Evolutionary conservation across 2,888 invertebrate species (phyloP), one percentile per base, ranked within the genome.

Genomic region (Danaus chrysippus): DNA sequence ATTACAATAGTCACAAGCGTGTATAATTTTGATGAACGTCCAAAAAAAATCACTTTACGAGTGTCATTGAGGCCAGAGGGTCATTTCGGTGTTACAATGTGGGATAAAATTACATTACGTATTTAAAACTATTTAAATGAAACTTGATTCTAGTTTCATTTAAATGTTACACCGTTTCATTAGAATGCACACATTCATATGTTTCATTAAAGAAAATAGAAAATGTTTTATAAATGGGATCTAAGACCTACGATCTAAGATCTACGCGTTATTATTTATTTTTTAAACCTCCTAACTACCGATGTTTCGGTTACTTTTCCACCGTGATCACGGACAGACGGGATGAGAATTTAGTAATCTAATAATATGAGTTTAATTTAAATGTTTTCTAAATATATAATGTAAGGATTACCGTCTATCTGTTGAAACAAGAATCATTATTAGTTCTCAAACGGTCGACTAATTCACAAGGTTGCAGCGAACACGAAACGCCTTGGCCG

Each of bases 401-500:
- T 63, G 58, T 54, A 57, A 60, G 74, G 77, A 76, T 74, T 73
- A 68, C 70, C 23, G 23, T 34, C 23, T 5, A 34, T 34, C 73
- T 70, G 74, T 73, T 75, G 68, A 71, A 73, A 67, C 72, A 71
- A 73, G 67, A 64, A 72, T 68, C 59, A 75, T 76, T 72, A 78
- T 76, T 74, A 76, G 69, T 70, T 57, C 56, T 68, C 66, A 68
- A 69, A 63, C 73, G 72, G 71, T 70, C 72, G 71, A 74, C 79
- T 85, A 84, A 87, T 87, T 80, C 72, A 79, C 89, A 88, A 90
- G 90, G 90, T 76, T 87, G 77, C 66, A 63, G 61, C 56, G 71
- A 70, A 78, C 89, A 89, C 89, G 88, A 79, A 78, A 77, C 77
- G 77, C 87, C 89, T 89, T 88, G 87, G 81, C 72, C 74, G 76